Conservation (phyloP, 2,113 vertebrate genomes). For the Chauna torquata region DNA sequence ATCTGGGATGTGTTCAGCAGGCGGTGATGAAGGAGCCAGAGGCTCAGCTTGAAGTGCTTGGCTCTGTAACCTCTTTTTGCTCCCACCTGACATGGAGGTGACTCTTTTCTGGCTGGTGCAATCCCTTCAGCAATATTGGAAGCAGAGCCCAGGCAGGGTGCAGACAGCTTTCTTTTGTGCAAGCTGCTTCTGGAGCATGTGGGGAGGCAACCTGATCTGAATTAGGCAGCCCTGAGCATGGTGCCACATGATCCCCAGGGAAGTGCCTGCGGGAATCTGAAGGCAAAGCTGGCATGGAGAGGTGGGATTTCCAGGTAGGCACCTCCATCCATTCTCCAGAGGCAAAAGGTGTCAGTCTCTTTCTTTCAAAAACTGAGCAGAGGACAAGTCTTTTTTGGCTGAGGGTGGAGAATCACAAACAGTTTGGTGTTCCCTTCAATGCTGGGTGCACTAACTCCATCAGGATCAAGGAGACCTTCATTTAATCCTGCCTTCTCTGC, state of each 20-base stretch:
- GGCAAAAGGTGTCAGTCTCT: neutral
- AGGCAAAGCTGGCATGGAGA: neutral
- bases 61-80: no score
- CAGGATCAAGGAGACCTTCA: accelerated
- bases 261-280: neutral
- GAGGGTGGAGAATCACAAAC: neutral
- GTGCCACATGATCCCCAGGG: neutral
- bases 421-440: neutral
- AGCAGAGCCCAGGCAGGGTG: neutral
- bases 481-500: neutral
- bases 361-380: neutral
- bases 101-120: accelerated
- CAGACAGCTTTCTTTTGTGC: neutral
- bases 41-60: neutral
- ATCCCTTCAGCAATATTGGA: neutral
- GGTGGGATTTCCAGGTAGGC: neutral
- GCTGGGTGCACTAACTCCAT: neutral
- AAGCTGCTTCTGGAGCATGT: neutral
- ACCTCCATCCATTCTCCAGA: neutral
- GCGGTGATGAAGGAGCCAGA: neutral
- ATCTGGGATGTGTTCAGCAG: accelerated
- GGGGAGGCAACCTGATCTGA: neutral
- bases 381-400: neutral
- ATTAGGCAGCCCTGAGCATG: neutral
- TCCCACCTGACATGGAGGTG: neutral